Percentiles rank a stretch among this genome's conserved stretches.
Evolutionary conservation across 92 coral and sea anemone genomes (phyloP).

Genomic region (Anthopleura xanthogrammica): DNA sequence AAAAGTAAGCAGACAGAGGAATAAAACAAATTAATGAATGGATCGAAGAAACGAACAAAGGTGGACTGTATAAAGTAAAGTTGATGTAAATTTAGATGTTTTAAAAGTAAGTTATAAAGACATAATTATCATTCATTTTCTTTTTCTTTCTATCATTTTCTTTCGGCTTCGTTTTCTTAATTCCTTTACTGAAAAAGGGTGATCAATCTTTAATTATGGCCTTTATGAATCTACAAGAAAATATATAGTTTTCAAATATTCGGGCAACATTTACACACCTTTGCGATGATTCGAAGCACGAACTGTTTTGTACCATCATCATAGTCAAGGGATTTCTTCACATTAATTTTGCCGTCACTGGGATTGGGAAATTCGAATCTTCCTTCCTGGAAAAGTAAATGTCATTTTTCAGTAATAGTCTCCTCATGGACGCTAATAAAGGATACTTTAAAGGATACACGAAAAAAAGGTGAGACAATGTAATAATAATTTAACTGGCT

Average conservation of each 20-base stretch:
- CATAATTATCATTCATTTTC: too few relatives aligned
- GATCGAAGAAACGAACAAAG: not conserved
- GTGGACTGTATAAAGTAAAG: not conserved
- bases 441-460: too few relatives aligned
- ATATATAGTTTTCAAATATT: too few relatives aligned
- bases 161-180: not conserved
- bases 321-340: constrained; percentile 39
- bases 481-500: too few relatives aligned
- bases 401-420: not conserved
- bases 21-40: not conserved
- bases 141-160: too few relatives aligned
- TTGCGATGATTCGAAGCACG: constrained; percentile 41
- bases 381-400: not conserved
- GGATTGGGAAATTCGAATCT: constrained; percentile 8
- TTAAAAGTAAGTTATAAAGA: too few relatives aligned
- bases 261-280: constrained; percentile 13
- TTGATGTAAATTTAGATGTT: too few relatives aligned
- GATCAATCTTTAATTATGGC: too few relatives aligned
- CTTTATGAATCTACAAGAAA: too few relatives aligned
- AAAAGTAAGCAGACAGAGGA: not conserved
- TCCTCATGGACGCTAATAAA: not conserved
- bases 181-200: too few relatives aligned
- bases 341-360: not conserved
- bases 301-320: constrained; percentile 17
- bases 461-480: too few relatives aligned